Percentiles rank a stretch among this genome's conserved stretches.
Conservation (phyloP, 1,140 invertebrate species). For the Subanguina moxae region DNA sequence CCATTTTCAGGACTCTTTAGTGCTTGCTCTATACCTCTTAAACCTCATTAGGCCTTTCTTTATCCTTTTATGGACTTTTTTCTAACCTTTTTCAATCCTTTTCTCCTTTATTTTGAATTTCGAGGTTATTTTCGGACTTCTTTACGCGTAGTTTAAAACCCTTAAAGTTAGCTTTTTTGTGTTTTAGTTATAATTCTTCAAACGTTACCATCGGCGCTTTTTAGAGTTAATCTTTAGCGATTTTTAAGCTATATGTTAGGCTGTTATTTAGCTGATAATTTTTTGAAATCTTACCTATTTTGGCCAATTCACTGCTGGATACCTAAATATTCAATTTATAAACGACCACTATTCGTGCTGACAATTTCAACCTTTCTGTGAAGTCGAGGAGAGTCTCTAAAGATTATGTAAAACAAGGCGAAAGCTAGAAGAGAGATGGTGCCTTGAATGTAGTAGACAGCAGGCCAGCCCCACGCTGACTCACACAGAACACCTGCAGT, state of each 20-base stretch:
- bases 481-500: slow-evolving; percentile 39
- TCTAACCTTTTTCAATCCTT: no score
- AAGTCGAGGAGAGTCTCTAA: slow-evolving; percentile 33
- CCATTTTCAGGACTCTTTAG: no score
- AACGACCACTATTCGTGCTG: not conserved
- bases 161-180: no score
- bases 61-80: no score
- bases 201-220: no score
- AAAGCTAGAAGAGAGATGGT: slow-evolving; percentile 33
- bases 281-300: not conserved
- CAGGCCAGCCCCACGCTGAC: slow-evolving; percentile 35
- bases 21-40: no score
- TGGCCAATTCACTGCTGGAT: not conserved
- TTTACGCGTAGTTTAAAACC: no score
- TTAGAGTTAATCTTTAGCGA: not conserved
- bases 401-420: slow-evolving; percentile 38
- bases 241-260: not conserved
- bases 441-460: slow-evolving; percentile 47
- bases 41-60: no score
- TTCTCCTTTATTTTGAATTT: no score
- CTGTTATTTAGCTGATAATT: no score
- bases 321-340: not conserved
- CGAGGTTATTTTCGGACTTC: no score
- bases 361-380: not conserved
- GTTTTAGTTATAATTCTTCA: no score